Evolutionary conservation across 2,888 invertebrate species (phyloP), one percentile per base, ranked within the genome.

Genomic region (Diaphora mendica): DNA sequence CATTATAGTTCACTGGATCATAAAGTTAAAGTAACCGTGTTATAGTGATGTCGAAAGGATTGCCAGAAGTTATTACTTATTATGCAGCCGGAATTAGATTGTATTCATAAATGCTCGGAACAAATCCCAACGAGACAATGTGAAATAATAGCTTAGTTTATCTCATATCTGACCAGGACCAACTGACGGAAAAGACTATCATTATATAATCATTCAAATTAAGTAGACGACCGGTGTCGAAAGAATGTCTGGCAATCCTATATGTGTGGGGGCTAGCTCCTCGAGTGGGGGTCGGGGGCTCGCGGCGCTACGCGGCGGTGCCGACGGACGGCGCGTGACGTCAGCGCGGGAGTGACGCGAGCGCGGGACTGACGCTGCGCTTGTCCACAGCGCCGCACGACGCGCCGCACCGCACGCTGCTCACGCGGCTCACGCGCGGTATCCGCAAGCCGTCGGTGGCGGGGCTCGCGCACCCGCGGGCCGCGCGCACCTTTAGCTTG

Each of bases 371-470:
- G 85, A 84, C 85, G 86, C 83, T 85, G 86, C 84, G 87, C 97
- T 97, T 90, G 96, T 97, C 88, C 96, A 91, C 93, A 92, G 92
- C 96, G 85, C 93, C 93, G 84, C 80, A 64, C 82, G 93, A 94
- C 87, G 89, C 96, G 96, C 88, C 96, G 96, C 92, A 90, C 87
- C 97, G 97, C 88, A 97, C 97, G 88, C 97, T 98, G 92, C 97
- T 98, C 94, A 97, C 97, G 95, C 97, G 97, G 96, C 97, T 98
- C 64, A 70, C 70, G 70, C 70, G 70, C 96, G 97, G 98, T 97
- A 97, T 98, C 96, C 97, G 98, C 96, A 98, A 98, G 97, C 97
- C 98, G 95, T 98, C 98, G 94, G 97, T 98, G 96, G 96, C 98
- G 95, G 97, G 97, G 96, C 97, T 97, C 95, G 97, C 97, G 95